Evolutionary conservation across 2,797 vertebrate genomes (phyloP).

Genomic region (Rhynchotus rufescens): DNA sequence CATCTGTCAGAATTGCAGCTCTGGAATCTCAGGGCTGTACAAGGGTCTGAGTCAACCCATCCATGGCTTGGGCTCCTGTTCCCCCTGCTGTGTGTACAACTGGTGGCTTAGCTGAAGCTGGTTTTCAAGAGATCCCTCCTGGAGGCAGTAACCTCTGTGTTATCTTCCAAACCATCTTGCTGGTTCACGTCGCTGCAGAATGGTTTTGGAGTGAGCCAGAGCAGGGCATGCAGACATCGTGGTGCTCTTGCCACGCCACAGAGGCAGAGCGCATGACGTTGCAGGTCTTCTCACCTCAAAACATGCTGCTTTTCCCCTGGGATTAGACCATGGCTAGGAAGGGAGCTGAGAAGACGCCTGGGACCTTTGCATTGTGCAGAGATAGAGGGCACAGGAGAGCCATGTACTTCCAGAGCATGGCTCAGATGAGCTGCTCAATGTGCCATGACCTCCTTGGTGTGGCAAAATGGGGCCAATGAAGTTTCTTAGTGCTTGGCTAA

Average conservation of each 20-base stretch:
- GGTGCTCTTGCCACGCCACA: neutral
- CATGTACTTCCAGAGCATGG: neutral
- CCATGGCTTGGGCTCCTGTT: neutral
- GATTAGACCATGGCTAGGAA: neutral
- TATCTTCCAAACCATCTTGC: neutral
- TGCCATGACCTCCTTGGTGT: accelerated
- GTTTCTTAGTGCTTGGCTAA: neutral
- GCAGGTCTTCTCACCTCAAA: neutral
- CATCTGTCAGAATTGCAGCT: neutral
- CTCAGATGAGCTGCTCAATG: neutral
- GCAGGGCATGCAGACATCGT: accelerated
- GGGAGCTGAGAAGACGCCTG: neutral
- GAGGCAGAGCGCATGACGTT: neutral
- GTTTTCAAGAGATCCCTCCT: neutral
- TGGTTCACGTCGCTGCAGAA: neutral
- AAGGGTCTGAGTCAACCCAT: neutral
- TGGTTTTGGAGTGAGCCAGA: neutral
- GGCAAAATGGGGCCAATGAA: neutral
- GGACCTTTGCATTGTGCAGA: neutral
- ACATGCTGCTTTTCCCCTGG: neutral
- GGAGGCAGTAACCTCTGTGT: neutral
- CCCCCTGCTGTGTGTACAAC: neutral
- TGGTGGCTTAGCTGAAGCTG: neutral
- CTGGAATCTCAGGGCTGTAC: neutral
- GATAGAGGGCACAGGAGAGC: accelerated